Evolutionary conservation across 2,888 invertebrate genomes (phyloP).

Genomic region (Cotesia congregata): DNA sequence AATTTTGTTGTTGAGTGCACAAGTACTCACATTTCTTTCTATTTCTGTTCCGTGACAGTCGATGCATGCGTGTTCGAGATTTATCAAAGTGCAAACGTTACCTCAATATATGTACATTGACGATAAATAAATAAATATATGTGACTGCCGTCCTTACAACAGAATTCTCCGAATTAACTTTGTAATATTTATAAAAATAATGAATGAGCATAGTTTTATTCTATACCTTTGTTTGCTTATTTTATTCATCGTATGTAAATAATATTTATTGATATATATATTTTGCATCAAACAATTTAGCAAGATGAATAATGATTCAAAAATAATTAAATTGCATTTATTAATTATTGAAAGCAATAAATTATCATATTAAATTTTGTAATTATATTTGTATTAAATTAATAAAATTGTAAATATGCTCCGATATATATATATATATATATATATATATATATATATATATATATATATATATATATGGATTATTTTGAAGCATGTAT

Average conservation of each 20-base stretch:
- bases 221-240: not conserved
- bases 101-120: conserved; percentile 3
- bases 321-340: no score
- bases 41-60: conserved; percentile 11
- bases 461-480: no score
- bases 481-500: no score
- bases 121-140: conserved; percentile 7
- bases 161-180: not conserved
- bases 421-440: no score
- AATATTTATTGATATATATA: no score
- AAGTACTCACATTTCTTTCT: conserved; percentile 8
- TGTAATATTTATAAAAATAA: conserved; percentile 6
- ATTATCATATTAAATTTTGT: no score
- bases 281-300: no score
- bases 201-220: not conserved
- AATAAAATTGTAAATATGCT: no score
- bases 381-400: no score
- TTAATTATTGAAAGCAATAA: no score
- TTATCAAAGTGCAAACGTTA: conserved; percentile 17
- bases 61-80: conserved; percentile 27
- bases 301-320: no score
- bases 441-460: no score
- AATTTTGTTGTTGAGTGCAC: not conserved
- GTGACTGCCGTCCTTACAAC: not conserved
- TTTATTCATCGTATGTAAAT: not conserved